These are phyloP conservation scores for Keiferia lycopersicella DNA, from an alignment of 2,888 invertebrate genomes.

Conservation along the genomic window DNA sequence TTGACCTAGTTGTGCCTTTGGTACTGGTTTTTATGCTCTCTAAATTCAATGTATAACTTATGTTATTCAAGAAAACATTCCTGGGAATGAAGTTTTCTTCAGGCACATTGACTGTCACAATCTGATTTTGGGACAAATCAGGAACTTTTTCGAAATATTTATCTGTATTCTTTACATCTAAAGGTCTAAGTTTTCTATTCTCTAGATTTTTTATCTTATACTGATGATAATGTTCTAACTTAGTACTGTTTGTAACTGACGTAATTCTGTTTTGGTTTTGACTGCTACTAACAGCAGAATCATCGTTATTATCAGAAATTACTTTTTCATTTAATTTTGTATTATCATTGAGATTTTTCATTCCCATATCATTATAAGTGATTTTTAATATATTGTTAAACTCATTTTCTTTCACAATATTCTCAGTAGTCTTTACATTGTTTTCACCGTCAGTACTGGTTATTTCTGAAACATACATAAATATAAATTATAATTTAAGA, in stretches of 20 bases:
- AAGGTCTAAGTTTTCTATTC: conserved; percentile 43
- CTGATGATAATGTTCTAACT: conserved; percentile 21
- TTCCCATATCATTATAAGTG: neutral
- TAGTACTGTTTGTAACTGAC: neutral
- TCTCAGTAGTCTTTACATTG: neutral
- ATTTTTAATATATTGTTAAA: neutral
- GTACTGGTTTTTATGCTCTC: conserved; percentile 45
- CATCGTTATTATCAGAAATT: neutral
- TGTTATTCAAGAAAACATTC: conserved; percentile 56
- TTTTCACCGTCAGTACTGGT: neutral
- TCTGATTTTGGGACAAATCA: conserved; percentile 49
- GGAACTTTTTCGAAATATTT: conserved; percentile 54
- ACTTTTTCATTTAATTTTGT: neutral
- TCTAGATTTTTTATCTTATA: conserved; percentile 47
- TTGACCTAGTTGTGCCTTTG: conserved; percentile 38
- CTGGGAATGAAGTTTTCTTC: conserved; percentile 54
- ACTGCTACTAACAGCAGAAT: neutral
- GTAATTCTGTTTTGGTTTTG: neutral
- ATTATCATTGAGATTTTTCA: neutral
- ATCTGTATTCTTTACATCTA: conserved; percentile 38
- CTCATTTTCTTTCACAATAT: neutral
- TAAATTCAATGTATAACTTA: conserved; percentile 56
- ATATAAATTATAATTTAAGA: neutral
- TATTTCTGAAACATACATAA: neutral
- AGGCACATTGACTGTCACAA: conserved; percentile 55